Base-by-base conservation (phyloP, 2,888 invertebrate species). In the Conops quadrifasciatus region DNA sequence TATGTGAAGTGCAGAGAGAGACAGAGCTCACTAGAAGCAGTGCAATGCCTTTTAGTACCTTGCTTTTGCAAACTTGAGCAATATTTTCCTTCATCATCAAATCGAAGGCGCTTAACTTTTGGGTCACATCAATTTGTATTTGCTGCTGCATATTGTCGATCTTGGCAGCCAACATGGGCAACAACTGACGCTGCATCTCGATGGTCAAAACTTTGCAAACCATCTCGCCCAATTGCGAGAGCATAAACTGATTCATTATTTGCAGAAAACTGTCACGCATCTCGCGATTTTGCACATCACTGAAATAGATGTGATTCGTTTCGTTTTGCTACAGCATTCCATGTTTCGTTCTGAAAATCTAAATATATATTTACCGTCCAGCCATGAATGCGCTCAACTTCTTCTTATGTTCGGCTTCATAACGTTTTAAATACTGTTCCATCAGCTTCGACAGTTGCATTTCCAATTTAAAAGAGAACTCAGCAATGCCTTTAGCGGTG, bases 1-100 rank as follows among this genome's bases (percentile, higher is more conserved):
- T n/a, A n/a, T n/a, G n/a, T n/a, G n/a, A n/a, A n/a, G n/a, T n/a
- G n/a, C n/a, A n/a, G n/a, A n/a, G n/a, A n/a, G n/a, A n/a, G n/a
- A n/a, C n/a, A n/a, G n/a, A n/a, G n/a, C n/a, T n/a, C n/a, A n/a
- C n/a, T n/a, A n/a, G n/a, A n/a, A n/a, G n/a, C n/a, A n/a, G n/a
- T n/a, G n/a, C n/a, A n/a, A n/a, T n/a, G n/a, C n/a, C n/a, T n/a
- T n/a, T n/a, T n/a, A n/a, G n/a, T 81, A 93, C 94, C 89, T 94
- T 93, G 84, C 93, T 94, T 79, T 89, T 90, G 79, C 94, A 90
- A 60, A 95, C 88, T 80, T 94, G 94, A 28, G 90, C 88, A 74
- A 96, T 91, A 84, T 93, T 94, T 68, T 95, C 94, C 74, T 92
- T 90, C 56, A 96, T 87, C 78, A 93, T 88, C 63, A 89, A 87